These are phyloP conservation scores for Thripadectes ignobilis DNA, from an alignment of 2,797 vertebrate genomes.

Conservation along the genomic window DNA sequence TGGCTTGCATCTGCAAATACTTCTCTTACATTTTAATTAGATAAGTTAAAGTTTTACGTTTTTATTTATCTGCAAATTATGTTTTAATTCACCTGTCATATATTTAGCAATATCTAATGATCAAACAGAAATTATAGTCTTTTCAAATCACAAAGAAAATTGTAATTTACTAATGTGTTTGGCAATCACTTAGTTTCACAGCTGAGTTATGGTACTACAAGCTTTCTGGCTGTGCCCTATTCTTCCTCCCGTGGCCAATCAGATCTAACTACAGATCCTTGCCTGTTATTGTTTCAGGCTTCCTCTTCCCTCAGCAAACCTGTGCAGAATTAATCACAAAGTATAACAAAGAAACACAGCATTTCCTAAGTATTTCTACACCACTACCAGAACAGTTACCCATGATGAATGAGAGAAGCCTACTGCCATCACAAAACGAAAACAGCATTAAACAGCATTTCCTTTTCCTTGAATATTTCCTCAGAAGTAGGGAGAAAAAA, in stretches of 20 bases:
- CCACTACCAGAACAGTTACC: not conserved
- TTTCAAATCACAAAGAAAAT: slow-evolving; percentile 29
- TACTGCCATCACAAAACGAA: not conserved
- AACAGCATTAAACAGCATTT: not conserved
- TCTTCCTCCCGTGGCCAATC: slow-evolving; percentile 31
- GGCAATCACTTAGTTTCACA: slow-evolving; percentile 27
- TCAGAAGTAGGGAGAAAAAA: not conserved
- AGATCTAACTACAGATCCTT: slow-evolving; percentile 56
- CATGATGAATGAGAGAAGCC: not conserved
- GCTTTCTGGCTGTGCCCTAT: not conserved
- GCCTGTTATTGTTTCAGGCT: slow-evolving; percentile 48
- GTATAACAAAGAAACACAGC: slow-evolving; percentile 33
- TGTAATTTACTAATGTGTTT: not conserved
- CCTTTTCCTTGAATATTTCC: not conserved
- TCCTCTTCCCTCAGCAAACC: slow-evolving; percentile 11
- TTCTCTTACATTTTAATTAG: not conserved
- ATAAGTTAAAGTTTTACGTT: not conserved
- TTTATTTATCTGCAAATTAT: not conserved
- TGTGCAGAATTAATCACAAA: slow-evolving; percentile 69
- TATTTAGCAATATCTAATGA: not conserved
- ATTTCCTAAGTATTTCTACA: slow-evolving; percentile 13
- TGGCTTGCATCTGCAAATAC: not conserved
- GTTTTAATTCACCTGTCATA: not conserved
- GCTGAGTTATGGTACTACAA: slow-evolving; percentile 16
- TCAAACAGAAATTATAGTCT: not conserved